Evolutionary conservation across 2,797 vertebrate genomes (phyloP), one percentile per base, ranked within the genome.

Genomic region (Hapalemur alaotrensis): DNA sequence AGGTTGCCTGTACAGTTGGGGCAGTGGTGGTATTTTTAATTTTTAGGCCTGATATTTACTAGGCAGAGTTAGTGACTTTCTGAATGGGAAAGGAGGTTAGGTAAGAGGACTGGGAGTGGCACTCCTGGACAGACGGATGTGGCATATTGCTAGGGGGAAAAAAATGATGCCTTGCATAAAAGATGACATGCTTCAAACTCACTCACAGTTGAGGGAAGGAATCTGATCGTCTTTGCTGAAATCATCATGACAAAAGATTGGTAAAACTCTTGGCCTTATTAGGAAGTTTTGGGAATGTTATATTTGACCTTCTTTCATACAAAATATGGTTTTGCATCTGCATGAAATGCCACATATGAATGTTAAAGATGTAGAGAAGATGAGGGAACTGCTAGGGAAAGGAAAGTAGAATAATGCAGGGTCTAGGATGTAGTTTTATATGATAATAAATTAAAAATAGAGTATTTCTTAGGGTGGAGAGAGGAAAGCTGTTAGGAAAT

Each of bases 1-100:
- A 32, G 38, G 23, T 50, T 90, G 4, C 41, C 28, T 0, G 0
- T 73, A 22, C 1, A 3, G 41, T 41, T 25, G 38, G 28, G 20
- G 4, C 17, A 1, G 28, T 59, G 35, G 46, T 20, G 15, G 12
- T 48, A 22, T 52, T 54, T 69, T 84, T 59, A n/a, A 30, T 50
- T 50, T 80, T 95, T 46, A 59, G 76, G 35, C 30, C 70, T 95
- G 28, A 41, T 57, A 13, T 9, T 13, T 43, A 57, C 30, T 72
- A 38, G 30, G 28, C 41, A 69, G 59, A 67, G 23, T 86, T 69
- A 46, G 25, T 65, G 63, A 93, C 35, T 88, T 86, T 43, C 48
- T 73, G 59, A 50, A 50, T 67, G 38, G 38, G 50, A 35, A 59
- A 14, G 1, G 28, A 5, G 15, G 10, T 76, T 79, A 54, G 25